phyloP scores from a whole-genome alignment of 92 coral and sea anemone genomes.

The Phymanthus crucifer region DNA sequence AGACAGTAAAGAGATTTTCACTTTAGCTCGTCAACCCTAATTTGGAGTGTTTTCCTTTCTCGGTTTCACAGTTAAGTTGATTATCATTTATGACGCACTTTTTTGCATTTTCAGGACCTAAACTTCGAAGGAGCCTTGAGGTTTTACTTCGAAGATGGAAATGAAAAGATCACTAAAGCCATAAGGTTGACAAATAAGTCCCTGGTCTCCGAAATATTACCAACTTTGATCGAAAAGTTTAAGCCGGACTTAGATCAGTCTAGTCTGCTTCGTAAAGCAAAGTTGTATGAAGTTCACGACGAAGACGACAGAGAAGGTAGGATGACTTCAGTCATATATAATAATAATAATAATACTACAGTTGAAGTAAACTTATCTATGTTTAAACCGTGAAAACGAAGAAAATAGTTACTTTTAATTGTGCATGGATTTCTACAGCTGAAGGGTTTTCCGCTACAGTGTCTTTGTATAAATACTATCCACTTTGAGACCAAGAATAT shows the following conservation, averaged over 20 bases:
- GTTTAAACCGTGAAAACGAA: too few relatives aligned
- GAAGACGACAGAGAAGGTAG: constrained; percentile 58
- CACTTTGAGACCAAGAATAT: not conserved
- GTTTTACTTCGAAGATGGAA: constrained; percentile 92
- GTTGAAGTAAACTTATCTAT: too few relatives aligned
- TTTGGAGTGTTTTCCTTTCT: constrained; percentile 15
- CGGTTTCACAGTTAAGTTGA: not conserved
- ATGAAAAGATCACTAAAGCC: constrained; percentile 93
- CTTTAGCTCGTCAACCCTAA: constrained; percentile 12
- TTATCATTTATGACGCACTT: not conserved
- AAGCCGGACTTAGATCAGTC: constrained; percentile 87
- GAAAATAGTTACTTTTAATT: not conserved
- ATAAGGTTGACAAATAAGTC: constrained; percentile 78
- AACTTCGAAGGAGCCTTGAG: constrained; percentile 95
- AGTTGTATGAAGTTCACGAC: constrained; percentile 89
- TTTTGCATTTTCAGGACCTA: constrained; percentile 56
- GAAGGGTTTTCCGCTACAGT: not conserved
- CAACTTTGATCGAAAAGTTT: constrained; percentile 91
- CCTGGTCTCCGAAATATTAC: constrained; percentile 85
- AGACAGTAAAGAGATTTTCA: constrained; percentile 29
- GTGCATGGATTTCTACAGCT: not conserved
- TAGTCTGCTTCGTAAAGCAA: constrained; percentile 73
- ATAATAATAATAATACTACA: not conserved
- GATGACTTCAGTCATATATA: not conserved
- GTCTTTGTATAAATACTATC: not conserved